Evolutionary conservation across 2,797 vertebrate species (phyloP).

Genomic region (Hybognathus amarus): DNA sequence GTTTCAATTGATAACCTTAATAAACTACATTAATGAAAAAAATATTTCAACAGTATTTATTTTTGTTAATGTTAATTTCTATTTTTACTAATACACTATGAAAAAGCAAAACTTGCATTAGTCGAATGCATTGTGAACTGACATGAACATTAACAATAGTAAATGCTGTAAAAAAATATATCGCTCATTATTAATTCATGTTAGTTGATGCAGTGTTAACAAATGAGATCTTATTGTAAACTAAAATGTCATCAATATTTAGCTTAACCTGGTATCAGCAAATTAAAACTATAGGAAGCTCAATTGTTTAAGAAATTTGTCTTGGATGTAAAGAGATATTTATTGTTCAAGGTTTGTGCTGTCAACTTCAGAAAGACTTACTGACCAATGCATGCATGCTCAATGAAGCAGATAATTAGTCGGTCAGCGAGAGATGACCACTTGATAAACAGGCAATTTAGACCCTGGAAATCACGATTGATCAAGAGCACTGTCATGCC

Average conservation of each 20-base stretch:
- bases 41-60: background rate
- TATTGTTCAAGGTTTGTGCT: background rate
- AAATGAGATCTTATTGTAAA: background rate
- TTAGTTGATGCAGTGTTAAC: background rate
- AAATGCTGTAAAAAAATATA: background rate
- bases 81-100: background rate
- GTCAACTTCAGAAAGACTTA: conserved; percentile 18
- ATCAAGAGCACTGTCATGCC: background rate
- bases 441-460: conserved; percentile 22
- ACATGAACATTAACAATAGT: background rate
- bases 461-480: background rate
- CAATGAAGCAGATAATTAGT: conserved; percentile 46
- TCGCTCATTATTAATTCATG: background rate
- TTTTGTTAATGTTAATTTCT: background rate
- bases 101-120: background rate
- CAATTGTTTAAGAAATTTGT: background rate
- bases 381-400: conserved; percentile 6
- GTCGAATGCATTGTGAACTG: background rate
- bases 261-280: background rate
- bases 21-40: background rate
- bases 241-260: background rate
- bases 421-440: background rate
- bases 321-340: background rate
- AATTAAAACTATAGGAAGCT: background rate
- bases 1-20: background rate